Percentiles rank a stretch among this genome's conserved stretches.
Conservation (phyloP, 1,140 invertebrate species). For the Leptinotarsa defecta region DNA sequence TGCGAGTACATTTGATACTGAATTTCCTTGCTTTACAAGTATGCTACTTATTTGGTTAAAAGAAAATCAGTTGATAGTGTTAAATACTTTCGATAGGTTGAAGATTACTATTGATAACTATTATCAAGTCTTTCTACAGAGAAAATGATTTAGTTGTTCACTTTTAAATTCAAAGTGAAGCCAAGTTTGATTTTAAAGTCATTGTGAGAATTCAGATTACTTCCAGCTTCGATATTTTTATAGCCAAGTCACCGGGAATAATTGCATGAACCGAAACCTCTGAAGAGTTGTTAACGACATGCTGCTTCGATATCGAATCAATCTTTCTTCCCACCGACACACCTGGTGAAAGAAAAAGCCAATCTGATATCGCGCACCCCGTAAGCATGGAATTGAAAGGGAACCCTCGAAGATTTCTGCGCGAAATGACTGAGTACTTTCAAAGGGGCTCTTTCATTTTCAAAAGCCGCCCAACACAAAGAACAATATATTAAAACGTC, state of each 20-base stretch:
- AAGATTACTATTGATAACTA: too few relatives aligned
- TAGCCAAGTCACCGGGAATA: neutral
- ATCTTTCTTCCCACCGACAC: neutral
- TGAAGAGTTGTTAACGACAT: neutral
- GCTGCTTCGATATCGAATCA: neutral
- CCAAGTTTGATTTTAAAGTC: too few relatives aligned
- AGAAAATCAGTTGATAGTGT: too few relatives aligned
- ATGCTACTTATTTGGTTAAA: too few relatives aligned
- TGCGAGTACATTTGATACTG: too few relatives aligned
- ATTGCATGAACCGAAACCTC: neutral
- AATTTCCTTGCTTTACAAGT: too few relatives aligned
- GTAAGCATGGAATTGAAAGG: neutral
- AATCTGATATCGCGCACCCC: neutral
- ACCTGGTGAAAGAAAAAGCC: slow-evolving; percentile 8
- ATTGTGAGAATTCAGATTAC: too few relatives aligned
- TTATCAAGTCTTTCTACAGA: too few relatives aligned
- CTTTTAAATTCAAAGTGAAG: too few relatives aligned
- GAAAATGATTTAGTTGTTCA: too few relatives aligned
- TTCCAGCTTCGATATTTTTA: too few relatives aligned
- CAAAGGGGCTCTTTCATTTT: neutral
- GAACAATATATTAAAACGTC: neutral
- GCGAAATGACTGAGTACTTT: neutral
- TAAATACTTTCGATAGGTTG: too few relatives aligned
- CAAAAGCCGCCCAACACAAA: neutral
- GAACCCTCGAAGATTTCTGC: slow-evolving; percentile 5